Conservation (phyloP, 2,113 vertebrate genomes). For the Psephotus haematonotus region DNA sequence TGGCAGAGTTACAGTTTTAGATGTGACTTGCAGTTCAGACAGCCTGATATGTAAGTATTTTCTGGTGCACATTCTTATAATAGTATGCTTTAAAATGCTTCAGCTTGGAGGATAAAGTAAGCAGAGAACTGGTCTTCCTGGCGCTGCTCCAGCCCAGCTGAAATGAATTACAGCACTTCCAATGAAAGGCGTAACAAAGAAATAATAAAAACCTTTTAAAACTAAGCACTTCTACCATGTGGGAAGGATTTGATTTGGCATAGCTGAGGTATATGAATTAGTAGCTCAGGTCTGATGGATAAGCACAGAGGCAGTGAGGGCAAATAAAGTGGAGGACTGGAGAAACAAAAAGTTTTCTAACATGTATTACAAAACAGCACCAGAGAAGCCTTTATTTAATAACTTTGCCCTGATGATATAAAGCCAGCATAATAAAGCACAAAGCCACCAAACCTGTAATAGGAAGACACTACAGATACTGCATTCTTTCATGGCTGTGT, state of each 20-base stretch:
- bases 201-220: slow-evolving; percentile 4
- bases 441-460: not conserved
- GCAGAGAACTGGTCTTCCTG: not conserved
- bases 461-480: not conserved
- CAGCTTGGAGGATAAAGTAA: not conserved
- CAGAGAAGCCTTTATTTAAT: not conserved
- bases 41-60: not conserved
- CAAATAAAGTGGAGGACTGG: not conserved
- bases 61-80: not conserved
- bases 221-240: not conserved
- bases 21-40: not conserved
- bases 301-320: not conserved
- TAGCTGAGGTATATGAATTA: not conserved
- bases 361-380: not conserved
- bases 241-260: not conserved
- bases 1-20: not conserved
- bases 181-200: not conserved
- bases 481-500: not conserved
- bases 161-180: not conserved
- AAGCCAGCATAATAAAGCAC: not conserved
- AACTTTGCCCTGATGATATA: not conserved
- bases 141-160: not conserved
- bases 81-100: not conserved
- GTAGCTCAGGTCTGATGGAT: not conserved
- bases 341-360: not conserved